These are phyloP conservation scores for Sussaba pulchella DNA, from an alignment of 2,888 invertebrate species.

Conservation along the genomic window DNA sequence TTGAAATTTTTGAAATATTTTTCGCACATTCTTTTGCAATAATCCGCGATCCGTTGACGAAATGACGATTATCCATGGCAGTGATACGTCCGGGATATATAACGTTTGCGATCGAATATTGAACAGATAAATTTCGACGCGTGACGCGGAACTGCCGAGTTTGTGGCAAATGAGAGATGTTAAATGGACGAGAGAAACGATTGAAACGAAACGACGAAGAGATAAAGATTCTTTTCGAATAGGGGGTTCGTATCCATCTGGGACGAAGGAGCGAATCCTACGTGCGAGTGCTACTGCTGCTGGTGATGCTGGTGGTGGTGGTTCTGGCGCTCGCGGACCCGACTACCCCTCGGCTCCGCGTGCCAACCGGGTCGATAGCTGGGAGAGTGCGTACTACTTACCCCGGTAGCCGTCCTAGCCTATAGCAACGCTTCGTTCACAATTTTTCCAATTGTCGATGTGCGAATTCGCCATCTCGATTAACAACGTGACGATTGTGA, in stretches of 20 bases:
- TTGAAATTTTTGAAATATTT: slow-evolving; percentile 33
- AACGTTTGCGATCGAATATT: too few species aligned
- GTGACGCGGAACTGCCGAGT: neutral
- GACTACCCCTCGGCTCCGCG: slow-evolving; percentile 60
- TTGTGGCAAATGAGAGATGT: slow-evolving; percentile 3
- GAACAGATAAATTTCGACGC: too few species aligned
- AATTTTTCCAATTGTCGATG: slow-evolving; percentile 27
- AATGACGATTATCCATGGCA: too few species aligned
- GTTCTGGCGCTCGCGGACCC: slow-evolving; percentile 57
- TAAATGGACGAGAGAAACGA: slow-evolving; percentile 1
- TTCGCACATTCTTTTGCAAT: too few species aligned
- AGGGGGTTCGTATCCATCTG: slow-evolving; percentile 71
- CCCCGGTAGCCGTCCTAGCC: slow-evolving; percentile 64
- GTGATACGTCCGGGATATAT: too few species aligned
- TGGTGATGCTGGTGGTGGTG: slow-evolving; percentile 44
- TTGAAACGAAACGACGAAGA: slow-evolving; percentile 21
- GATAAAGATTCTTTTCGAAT: slow-evolving; percentile 60
- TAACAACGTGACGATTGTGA: too few species aligned
- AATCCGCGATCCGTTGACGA: too few species aligned
- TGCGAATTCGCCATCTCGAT: too few species aligned
- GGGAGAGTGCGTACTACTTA: slow-evolving; percentile 81
- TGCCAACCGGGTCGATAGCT: slow-evolving; percentile 79
- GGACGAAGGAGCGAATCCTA: slow-evolving; percentile 69
- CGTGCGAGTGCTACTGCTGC: slow-evolving; percentile 49
- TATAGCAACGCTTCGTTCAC: slow-evolving; percentile 55